These are phyloP conservation scores for Magallana ariakensis DNA, from an alignment of 1,140 invertebrate genomes.

Conservation along the genomic window DNA sequence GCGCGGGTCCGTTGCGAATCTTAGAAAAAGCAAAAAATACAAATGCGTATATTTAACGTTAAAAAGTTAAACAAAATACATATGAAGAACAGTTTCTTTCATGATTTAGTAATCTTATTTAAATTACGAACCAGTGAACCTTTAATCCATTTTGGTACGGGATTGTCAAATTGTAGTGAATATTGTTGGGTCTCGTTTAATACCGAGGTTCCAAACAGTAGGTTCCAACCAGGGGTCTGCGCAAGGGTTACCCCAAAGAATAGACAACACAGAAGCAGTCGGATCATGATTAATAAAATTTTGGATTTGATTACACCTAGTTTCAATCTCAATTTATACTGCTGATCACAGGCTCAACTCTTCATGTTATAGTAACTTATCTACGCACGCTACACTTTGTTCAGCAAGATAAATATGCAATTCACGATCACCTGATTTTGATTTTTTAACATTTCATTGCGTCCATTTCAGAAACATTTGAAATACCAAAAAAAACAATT, in stretches of 20 bases:
- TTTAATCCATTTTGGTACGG: conserved; percentile 59
- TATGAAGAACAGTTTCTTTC: no score
- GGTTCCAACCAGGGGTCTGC: background rate
- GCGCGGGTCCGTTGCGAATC: conserved; percentile 73
- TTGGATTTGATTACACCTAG: no score
- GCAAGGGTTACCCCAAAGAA: background rate
- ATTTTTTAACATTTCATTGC: no score
- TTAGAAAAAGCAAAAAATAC: conserved; percentile 51
- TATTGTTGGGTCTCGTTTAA: conserved; percentile 52
- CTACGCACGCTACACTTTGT: no score
- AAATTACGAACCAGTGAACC: conserved; percentile 59
- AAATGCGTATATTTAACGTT: background rate
- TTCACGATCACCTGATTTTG: no score
- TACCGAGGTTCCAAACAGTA: conserved; percentile 13
- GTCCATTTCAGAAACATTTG: no score
- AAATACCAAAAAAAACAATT: no score
- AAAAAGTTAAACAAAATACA: background rate
- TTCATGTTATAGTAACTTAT: no score
- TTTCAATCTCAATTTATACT: no score
- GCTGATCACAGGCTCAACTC: no score
- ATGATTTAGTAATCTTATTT: background rate
- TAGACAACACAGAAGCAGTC: background rate
- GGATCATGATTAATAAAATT: no score
- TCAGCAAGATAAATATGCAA: no score
- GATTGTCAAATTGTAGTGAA: conserved; percentile 55